Evolutionary conservation across 2,888 invertebrate genomes (phyloP).

Genomic region (Ichneumoninae sp.): DNA sequence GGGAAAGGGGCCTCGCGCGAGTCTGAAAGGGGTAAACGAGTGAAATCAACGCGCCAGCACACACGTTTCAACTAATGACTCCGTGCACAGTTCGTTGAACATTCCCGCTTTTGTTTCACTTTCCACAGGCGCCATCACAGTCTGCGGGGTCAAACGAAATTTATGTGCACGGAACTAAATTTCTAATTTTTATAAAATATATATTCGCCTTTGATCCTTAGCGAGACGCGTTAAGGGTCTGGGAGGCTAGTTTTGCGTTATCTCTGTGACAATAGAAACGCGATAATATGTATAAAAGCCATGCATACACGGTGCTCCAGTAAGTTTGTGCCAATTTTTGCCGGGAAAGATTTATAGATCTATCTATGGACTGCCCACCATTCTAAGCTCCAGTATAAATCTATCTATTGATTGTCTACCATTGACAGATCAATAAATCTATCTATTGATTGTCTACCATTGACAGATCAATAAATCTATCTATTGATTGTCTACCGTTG

Average conservation of each 20-base stretch:
- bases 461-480: too few relatives aligned
- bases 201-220: slow-evolving; percentile 4
- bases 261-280: not conserved
- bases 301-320: not conserved
- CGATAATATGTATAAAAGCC: not conserved
- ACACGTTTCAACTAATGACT: slow-evolving; percentile 11
- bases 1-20: not conserved
- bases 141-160: slow-evolving; percentile 15
- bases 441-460: too few relatives aligned
- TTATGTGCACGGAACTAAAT: slow-evolving; percentile 14
- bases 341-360: not conserved
- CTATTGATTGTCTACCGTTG: too few relatives aligned
- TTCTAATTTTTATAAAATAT: not conserved
- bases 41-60: not conserved
- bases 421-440: not conserved
- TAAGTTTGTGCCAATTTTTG: not conserved
- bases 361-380: not conserved
- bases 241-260: not conserved
- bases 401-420: too few relatives aligned
- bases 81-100: slow-evolving; percentile 18
- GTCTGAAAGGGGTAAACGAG: slow-evolving; percentile 1
- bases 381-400: not conserved
- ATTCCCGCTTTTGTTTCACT: slow-evolving; percentile 23
- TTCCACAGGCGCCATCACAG: not conserved
- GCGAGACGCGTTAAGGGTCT: not conserved